phyloP scores from a whole-genome alignment of 2,113 vertebrate species.

The Sylvietta virens region DNA sequence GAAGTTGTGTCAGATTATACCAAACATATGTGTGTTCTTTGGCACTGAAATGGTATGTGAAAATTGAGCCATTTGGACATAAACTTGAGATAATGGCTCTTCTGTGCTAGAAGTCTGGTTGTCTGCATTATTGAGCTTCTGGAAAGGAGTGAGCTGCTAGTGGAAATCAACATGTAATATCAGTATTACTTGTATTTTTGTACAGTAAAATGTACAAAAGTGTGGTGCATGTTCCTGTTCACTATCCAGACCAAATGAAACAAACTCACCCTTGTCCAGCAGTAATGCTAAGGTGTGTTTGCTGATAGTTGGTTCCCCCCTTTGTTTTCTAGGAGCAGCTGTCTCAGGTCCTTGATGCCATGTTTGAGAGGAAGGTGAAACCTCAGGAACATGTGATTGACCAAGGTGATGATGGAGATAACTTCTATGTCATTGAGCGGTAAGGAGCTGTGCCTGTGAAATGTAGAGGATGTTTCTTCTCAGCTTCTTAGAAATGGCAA shows the following conservation, averaged over 20 bases:
- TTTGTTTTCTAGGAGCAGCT: conserved; percentile 85
- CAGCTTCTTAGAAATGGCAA: not conserved
- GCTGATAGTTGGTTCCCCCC: not conserved
- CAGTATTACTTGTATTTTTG: not conserved
- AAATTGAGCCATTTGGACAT: not conserved
- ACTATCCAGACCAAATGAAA: not conserved
- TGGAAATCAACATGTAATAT: not conserved
- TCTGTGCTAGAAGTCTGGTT: not conserved
- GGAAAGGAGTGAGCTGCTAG: not conserved
- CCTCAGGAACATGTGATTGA: conserved; percentile 94
- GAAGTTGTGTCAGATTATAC: not conserved
- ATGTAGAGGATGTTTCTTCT: not conserved
- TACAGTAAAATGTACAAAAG: not conserved
- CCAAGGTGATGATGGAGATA: conserved; percentile 97
- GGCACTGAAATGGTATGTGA: not conserved
- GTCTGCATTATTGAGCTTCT: not conserved
- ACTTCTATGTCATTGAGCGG: conserved; percentile 97
- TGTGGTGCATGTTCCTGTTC: not conserved
- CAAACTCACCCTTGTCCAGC: not conserved
- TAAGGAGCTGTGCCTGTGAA: conserved; percentile 54
- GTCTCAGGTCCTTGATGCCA: conserved; percentile 95
- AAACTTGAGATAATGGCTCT: not conserved
- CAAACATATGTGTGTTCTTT: not conserved
- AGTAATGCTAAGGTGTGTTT: not conserved
- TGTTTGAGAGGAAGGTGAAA: conserved; percentile 93